These are phyloP conservation scores for Dasysyrphus albostriatus DNA, from an alignment of 2,888 invertebrate species.

Conservation along the genomic window DNA sequence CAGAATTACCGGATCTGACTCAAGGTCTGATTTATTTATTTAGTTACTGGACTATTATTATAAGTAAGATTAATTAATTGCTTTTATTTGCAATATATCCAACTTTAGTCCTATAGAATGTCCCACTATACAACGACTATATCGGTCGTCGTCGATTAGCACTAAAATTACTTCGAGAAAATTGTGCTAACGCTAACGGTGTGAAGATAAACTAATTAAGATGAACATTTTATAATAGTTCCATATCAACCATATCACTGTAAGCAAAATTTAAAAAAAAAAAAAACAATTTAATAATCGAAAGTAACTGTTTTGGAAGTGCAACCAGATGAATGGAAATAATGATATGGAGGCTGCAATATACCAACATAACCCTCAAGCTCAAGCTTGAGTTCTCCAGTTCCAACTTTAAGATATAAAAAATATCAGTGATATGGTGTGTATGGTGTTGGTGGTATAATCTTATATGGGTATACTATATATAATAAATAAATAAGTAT, in stretches of 20 bases:
- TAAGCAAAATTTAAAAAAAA: slow-evolving; percentile 20
- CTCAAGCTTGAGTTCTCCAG: slow-evolving; percentile 13
- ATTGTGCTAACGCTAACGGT: slow-evolving; percentile 56
- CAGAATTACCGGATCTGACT: too few relatives aligned
- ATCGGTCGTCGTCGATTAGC: neutral
- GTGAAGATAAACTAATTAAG: slow-evolving; percentile 68
- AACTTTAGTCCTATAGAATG: neutral
- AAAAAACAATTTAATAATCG: slow-evolving; percentile 56
- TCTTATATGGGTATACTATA: neutral
- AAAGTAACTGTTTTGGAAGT: slow-evolving; percentile 28
- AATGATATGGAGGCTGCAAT: neutral
- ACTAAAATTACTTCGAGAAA: slow-evolving; percentile 55
- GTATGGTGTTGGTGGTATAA: slow-evolving; percentile 7
- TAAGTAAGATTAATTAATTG: too few relatives aligned
- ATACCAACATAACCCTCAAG: slow-evolving; percentile 8
- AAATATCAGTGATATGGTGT: neutral
- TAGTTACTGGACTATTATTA: too few relatives aligned
- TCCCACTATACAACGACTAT: neutral
- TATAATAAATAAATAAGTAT: slow-evolving; percentile 4
- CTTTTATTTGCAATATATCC: neutral
- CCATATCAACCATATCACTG: slow-evolving; percentile 23
- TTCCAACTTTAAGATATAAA: slow-evolving; percentile 7
- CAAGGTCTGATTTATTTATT: too few relatives aligned
- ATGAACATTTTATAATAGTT: slow-evolving; percentile 44
- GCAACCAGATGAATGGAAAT: slow-evolving; percentile 38